These are phyloP conservation scores for Leiothrix lutea DNA, from an alignment of 2,113 vertebrate genomes.

Conservation along the genomic window DNA sequence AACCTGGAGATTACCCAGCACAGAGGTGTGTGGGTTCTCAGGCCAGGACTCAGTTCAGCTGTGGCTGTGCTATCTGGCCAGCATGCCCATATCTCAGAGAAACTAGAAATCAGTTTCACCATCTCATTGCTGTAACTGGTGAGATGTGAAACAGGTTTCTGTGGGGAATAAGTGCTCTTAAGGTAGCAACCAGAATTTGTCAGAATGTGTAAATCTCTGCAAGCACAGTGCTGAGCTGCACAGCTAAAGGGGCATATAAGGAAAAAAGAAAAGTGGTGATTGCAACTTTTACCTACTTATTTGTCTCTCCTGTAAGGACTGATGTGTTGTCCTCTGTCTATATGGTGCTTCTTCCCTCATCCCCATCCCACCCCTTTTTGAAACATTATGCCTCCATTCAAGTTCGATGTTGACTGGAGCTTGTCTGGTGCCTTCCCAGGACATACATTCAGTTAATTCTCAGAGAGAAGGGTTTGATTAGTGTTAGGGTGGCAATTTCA, in stretches of 20 bases:
- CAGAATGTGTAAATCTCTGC: background rate
- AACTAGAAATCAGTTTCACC: slow-evolving; percentile 7
- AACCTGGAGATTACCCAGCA: background rate
- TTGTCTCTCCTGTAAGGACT: background rate
- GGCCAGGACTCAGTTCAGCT: background rate
- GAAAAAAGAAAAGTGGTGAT: background rate
- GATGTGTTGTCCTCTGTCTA: background rate
- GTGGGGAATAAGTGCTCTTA: slow-evolving; percentile 12
- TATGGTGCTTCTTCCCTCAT: background rate
- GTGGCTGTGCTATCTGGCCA: background rate
- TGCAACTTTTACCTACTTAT: background rate
- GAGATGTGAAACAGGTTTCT: slow-evolving; percentile 68
- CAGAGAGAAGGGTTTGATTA: background rate
- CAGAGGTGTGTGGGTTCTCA: background rate
- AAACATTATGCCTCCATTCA: background rate
- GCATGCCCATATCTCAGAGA: background rate
- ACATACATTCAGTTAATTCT: background rate
- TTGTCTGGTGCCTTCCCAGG: background rate
- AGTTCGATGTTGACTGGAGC: background rate
- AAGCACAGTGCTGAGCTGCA: background rate
- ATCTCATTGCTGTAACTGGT: slow-evolving; percentile 37
- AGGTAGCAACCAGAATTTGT: slow-evolving; percentile 37
- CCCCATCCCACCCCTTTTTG: background rate
- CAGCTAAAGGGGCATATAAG: background rate
- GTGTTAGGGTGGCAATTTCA: background rate